Percentiles rank a stretch among this genome's conserved stretches.
These are phyloP conservation scores for Rugalucina vietnamica DNA, from an alignment of 2,888 invertebrate genomes.

Conservation along the genomic window DNA sequence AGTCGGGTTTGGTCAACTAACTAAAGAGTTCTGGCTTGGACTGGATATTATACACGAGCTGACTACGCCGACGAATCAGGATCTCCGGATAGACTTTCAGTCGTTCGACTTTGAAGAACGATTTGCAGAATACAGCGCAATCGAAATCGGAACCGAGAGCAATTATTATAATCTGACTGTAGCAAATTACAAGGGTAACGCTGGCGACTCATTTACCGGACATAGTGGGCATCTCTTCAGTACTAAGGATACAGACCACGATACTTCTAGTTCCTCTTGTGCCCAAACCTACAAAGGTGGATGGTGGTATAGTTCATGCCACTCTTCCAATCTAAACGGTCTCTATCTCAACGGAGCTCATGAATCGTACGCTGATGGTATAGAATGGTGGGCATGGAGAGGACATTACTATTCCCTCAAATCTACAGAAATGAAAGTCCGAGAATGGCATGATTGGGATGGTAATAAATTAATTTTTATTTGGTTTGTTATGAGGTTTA, in stretches of 20 bases:
- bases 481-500: no score
- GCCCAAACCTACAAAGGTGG: neutral
- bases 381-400: neutral
- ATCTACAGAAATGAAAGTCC: no score
- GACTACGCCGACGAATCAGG: no score
- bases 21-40: no score
- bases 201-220: neutral
- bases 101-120: no score
- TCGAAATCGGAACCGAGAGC: neutral
- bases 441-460: neutral
- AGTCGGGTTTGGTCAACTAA: no score
- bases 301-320: neutral
- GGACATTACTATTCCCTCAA: neutral
- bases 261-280: neutral
- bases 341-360: neutral
- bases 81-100: no score
- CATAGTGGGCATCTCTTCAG: neutral
- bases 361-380: no score
- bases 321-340: neutral
- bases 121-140: neutral
- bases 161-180: neutral
- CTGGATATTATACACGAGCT: no score
- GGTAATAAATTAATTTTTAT: no score
- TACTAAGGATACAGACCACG: neutral
- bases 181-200: neutral